Percentiles rank a stretch among this genome's conserved stretches.
Conservation (phyloP, 92 coral and sea anemone genomes). For the Bergia sp. region DNA sequence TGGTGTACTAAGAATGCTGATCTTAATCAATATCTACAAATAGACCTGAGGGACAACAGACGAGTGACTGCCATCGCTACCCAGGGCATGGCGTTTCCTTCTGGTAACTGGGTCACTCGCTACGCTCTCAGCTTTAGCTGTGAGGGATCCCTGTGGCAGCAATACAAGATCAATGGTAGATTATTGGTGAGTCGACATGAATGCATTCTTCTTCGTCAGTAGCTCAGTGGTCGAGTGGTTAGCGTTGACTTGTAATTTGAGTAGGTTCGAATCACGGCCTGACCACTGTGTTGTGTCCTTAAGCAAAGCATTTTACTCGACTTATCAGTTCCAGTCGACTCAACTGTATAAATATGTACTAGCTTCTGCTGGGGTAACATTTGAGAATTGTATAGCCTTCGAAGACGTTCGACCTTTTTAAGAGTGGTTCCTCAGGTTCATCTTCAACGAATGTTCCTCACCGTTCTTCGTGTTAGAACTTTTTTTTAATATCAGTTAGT, state of each 20-base stretch:
- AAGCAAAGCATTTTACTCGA: too few relatives aligned
- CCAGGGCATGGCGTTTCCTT: slow-evolving; percentile 37
- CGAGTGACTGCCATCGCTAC: slow-evolving; percentile 16
- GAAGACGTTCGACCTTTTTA: too few relatives aligned
- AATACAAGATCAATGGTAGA: slow-evolving; percentile 12
- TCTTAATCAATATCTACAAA: slow-evolving; percentile 21
- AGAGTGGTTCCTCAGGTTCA: not conserved
- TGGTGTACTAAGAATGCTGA: slow-evolving; percentile 35
- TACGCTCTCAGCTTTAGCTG: slow-evolving; percentile 36
- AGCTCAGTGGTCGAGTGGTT: too few relatives aligned
- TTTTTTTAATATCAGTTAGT: not conserved
- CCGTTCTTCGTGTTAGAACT: not conserved
- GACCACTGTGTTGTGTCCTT: too few relatives aligned
- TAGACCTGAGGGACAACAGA: slow-evolving; percentile 2
- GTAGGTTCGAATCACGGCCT: too few relatives aligned
- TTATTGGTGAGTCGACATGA: not conserved
- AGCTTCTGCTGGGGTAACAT: too few relatives aligned
- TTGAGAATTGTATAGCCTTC: too few relatives aligned
- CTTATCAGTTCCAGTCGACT: too few relatives aligned
- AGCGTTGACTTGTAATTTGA: too few relatives aligned
- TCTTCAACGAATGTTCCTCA: not conserved
- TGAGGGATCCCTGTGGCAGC: slow-evolving; percentile 24
- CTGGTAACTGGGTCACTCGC: slow-evolving; percentile 45
- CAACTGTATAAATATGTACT: too few relatives aligned
- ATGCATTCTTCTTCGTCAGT: not conserved